Evolutionary conservation across 2,113 vertebrate species (phyloP).

Genomic region (Rhombomys opimus): DNA sequence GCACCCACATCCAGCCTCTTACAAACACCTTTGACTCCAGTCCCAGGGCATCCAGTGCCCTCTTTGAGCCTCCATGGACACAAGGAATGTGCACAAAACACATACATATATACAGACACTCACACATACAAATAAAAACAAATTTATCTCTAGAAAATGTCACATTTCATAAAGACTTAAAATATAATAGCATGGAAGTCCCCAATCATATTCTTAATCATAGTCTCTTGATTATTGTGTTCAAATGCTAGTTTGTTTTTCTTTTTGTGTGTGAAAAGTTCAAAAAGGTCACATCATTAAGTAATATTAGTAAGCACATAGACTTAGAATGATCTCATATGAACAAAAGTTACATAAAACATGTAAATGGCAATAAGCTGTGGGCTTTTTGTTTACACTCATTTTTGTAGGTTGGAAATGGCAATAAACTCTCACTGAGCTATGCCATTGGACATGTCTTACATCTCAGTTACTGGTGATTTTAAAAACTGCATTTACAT

Average conservation of each 20-base stretch:
- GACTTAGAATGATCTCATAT: neutral
- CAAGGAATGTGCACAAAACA: neutral
- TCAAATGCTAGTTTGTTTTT: conserved; percentile 24
- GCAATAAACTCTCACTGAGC: neutral
- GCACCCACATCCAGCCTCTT: neutral
- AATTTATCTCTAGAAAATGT: neutral
- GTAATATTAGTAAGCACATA: neutral
- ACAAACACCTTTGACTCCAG: neutral
- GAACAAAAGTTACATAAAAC: neutral
- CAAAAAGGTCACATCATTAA: neutral
- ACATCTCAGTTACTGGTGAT: neutral
- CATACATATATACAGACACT: neutral
- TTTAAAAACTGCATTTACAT: neutral
- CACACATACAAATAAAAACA: neutral
- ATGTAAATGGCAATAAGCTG: neutral
- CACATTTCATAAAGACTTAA: conserved; percentile 4
- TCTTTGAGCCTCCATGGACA: neutral
- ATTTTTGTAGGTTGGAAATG: neutral
- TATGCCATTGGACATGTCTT: neutral
- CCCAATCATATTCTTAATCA: neutral
- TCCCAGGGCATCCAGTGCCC: neutral
- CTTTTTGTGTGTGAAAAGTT: neutral
- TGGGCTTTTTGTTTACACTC: neutral
- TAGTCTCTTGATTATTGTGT: conserved; percentile 18
- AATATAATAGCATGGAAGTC: neutral